A percentile compares a stretch with the other conserved stretches of the same genome.
Conservation (phyloP, 2,113 vertebrate genomes). For the Nannobrachium achirus region DNA sequence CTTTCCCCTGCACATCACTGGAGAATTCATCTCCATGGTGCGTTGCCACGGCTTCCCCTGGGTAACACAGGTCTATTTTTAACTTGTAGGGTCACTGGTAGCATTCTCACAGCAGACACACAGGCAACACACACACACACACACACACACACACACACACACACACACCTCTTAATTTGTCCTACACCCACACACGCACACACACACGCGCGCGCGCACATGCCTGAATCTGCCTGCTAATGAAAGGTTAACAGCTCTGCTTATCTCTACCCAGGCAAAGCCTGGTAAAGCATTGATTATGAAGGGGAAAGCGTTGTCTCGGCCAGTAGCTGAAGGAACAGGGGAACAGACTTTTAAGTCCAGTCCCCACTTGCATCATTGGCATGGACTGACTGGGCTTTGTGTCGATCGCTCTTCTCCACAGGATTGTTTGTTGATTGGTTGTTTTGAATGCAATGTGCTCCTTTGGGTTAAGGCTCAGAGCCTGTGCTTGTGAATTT, state of each 20-base stretch:
- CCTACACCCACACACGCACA: slow-evolving; percentile 3
- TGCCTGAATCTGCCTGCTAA: slow-evolving; percentile 7
- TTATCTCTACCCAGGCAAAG: neutral
- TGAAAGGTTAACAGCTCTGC: slow-evolving; percentile 19
- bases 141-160: slow-evolving; percentile 11
- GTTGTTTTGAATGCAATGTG: slow-evolving; percentile 37
- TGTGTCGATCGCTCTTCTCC: neutral
- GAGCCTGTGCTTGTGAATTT: slow-evolving; percentile 55
- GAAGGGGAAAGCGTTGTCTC: slow-evolving; percentile 40
- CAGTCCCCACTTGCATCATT: too few species aligned
- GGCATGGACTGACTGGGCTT: too few species aligned
- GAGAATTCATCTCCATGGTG: slow-evolving; percentile 67
- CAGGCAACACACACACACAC: neutral
- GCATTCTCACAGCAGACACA: slow-evolving; percentile 52
- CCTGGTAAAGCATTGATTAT: slow-evolving; percentile 46
- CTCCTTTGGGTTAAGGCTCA: slow-evolving; percentile 52
- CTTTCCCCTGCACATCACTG: slow-evolving; percentile 30
- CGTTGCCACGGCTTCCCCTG: slow-evolving; percentile 71
- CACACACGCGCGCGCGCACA: neutral
- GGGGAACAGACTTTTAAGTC: slow-evolving; percentile 4
- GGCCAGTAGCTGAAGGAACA: slow-evolving; percentile 26
- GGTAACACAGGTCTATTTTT: slow-evolving; percentile 75
- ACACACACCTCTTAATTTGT: neutral
- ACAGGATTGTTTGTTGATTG: slow-evolving; percentile 3
- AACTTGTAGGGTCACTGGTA: slow-evolving; percentile 58